These are phyloP conservation scores for Drosophila hamatofila DNA, from an alignment of 2,888 invertebrate genomes.

Conservation along the genomic window DNA sequence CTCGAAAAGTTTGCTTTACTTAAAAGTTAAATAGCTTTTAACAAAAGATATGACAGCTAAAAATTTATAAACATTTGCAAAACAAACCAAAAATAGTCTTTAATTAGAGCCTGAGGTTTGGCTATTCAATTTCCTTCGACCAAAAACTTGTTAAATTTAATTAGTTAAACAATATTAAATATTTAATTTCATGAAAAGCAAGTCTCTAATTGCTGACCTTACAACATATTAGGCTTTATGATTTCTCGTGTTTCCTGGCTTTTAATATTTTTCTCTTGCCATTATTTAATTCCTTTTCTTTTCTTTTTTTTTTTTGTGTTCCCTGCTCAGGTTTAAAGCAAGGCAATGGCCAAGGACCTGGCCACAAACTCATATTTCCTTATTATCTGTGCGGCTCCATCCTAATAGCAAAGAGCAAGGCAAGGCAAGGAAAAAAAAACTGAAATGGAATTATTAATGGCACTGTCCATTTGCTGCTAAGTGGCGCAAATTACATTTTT, in stretches of 20 bases:
- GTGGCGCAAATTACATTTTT: conserved; percentile 81
- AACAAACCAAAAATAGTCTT: neutral
- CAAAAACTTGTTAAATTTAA: neutral
- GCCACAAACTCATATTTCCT: conserved; percentile 73
- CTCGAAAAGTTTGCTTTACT: conserved; percentile 22
- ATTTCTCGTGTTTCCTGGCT: conserved; percentile 23
- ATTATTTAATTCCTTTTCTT: conserved; percentile 49
- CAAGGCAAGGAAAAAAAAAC: conserved; percentile 4
- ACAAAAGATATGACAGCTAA: conserved; percentile 12
- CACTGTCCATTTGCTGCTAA: conserved; percentile 80
- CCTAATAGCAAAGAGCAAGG: conserved; percentile 32
- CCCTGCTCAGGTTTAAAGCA: conserved; percentile 42
- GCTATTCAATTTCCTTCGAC: neutral
- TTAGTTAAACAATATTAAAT: neutral
- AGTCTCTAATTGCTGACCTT: conserved; percentile 29
- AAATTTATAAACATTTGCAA: neutral
- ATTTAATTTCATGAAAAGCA: conserved; percentile 5
- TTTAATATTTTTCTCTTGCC: conserved; percentile 14
- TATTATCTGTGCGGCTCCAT: conserved; percentile 65
- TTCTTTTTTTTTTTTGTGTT: conserved; percentile 17
- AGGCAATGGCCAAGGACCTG: conserved; percentile 32
- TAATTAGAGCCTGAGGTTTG: neutral
- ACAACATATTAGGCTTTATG: conserved; percentile 48
- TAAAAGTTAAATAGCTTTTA: conserved; percentile 22
- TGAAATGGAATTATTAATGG: conserved; percentile 80